Evolutionary conservation across 2,113 vertebrate genomes (phyloP), one percentile per base, ranked within the genome.

Genomic region (Plectropomus leopardus): DNA sequence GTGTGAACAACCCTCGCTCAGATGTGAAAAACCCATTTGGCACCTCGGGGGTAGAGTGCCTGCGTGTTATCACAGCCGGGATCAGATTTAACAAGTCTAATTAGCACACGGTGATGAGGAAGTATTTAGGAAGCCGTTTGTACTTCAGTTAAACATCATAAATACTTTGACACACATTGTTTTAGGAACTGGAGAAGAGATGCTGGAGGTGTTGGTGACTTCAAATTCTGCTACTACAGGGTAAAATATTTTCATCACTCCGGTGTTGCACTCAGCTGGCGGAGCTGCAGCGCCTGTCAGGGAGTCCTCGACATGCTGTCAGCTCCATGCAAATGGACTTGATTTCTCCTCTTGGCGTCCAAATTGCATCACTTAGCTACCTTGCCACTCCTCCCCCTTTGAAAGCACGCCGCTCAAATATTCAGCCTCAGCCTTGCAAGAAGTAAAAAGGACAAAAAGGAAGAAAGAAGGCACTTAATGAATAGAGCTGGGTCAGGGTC

Each of bases 301-400:
- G 65, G 40, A 64, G 65, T 54, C 68, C 66, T 80, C 65, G 15
- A 72, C 80, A 16, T 23, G 51, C 78, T 83, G 87, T 80, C 86
- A 76, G 64, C 73, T 66, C 57, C 64, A 83, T 86, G 85, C 76
- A 89, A 86, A 86, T 83, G 48, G 61, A 82, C 61, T 34, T 50
- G 80, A 86, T 92, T 91, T 88, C 87, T 82, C 78, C 50, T 86
- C 69, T 78, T 66, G 47, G 34, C 63, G 86, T 87, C 70, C 78
- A 86, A 80, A 86, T 94, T 92, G 88, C 90, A 88, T 93, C 94
- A 94, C 76, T 82, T 86, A 80, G 55, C 85, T 82, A 60, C 80
- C 70, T 86, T 70, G 66, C 74, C 42, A 24, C 57, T 55, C 40
- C 17, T 15, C 30, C 23, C 34, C 23, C 30, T 44, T 4, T 17